Evolutionary conservation across 2,113 vertebrate genomes (phyloP), one percentile per base, ranked within the genome.

Genomic region (Actinemys pallida): DNA sequence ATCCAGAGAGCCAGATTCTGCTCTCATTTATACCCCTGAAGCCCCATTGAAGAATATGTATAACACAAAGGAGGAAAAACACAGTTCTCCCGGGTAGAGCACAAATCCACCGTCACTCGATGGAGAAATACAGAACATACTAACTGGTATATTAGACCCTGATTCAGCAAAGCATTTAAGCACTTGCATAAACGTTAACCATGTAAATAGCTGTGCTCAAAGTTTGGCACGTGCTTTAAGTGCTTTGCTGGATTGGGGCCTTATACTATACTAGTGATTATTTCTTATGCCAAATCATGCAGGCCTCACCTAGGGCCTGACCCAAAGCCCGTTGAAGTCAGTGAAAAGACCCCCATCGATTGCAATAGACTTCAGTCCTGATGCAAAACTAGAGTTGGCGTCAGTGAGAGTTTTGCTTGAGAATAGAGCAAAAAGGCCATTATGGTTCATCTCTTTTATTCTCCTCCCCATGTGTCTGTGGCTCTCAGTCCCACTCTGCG

Each of bases 221-320:
- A 45, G 12, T 78, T 16, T 27, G 12, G 10, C 69, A 81, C 39
- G 31, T 65, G 52, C 8, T 25, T 57, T 2, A 3, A 27, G 50
- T 17, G 27, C 82, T 1, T 0, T 2, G 45, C 29, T 42, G 39
- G 39, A 69, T 20, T 7, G 5, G 65, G 35, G 65, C 65, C n/a
- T 39, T 72, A n/a, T n/a, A 10, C 65, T 39, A 10, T 20, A 72
- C 6, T 8, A 12, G 24, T 47, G 25, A 56, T 45, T 24, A 17
- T 42, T 57, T 1, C 3, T 31, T 12, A 0, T 0, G 25, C 31
- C 1, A 4, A 49, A 53, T 16, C 1, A 47, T 14, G 0, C 4
- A 1, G 10, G 56, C 86, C 10, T 57, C 56, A 2, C 16, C 0
- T 0, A 0, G 1, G 1, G 49, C 59, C 11, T 17, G 16, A 10